phyloP scores from a whole-genome alignment of 2,113 vertebrate species.

The Thalassarche chlororhynchos region DNA sequence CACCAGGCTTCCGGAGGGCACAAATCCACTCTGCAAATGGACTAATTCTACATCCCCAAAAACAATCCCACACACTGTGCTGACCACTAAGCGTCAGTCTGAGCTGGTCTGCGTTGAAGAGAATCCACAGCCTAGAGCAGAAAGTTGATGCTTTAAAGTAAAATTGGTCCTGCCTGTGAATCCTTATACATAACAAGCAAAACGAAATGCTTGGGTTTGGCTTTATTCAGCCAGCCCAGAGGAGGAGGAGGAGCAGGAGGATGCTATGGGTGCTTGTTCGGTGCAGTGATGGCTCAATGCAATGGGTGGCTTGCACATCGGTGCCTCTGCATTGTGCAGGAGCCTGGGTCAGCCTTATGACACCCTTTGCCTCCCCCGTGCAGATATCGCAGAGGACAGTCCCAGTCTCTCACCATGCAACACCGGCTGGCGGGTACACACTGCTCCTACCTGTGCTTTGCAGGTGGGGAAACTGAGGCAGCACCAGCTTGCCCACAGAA shows the following conservation, averaged over 20 bases:
- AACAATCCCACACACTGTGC: background rate
- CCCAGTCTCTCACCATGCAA: too few species aligned
- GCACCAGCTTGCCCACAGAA: background rate
- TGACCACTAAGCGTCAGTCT: background rate
- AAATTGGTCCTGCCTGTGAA: background rate
- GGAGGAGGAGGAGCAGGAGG: background rate
- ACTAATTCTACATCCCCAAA: background rate
- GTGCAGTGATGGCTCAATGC: background rate
- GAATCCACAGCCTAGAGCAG: background rate
- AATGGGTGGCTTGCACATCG: background rate
- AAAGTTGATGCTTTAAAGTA: background rate
- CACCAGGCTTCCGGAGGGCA: background rate
- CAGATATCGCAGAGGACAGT: background rate
- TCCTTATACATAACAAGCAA: background rate
- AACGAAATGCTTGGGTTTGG: background rate
- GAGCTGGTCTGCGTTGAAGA: background rate
- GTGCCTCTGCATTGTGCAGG: fast-evolving
- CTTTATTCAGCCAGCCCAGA: background rate
- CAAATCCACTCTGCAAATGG: fast-evolving
- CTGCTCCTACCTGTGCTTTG: background rate
- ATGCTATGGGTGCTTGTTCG: background rate
- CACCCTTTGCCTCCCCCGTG: background rate
- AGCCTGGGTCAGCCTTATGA: background rate
- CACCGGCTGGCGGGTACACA: background rate
- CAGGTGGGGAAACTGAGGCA: background rate